Evolutionary conservation across 2,888 invertebrate genomes (phyloP).

Genomic region (Periphyllus acericola): DNA sequence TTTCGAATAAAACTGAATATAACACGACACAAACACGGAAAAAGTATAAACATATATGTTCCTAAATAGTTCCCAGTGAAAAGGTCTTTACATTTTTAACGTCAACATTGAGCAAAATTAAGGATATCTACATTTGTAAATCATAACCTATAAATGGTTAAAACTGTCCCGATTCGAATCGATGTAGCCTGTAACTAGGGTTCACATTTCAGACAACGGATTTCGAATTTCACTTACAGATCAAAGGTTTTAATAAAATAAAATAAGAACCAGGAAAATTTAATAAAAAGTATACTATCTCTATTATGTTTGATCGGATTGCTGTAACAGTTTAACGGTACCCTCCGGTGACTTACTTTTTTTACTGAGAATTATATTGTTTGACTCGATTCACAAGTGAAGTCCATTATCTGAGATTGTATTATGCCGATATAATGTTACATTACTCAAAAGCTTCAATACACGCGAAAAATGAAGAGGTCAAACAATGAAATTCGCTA

Average conservation of each 20-base stretch:
- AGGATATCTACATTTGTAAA: not conserved
- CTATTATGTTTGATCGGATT: slow-evolving; percentile 7
- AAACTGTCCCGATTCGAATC: not conserved
- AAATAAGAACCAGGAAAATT: slow-evolving; percentile 5
- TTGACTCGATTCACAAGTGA: not conserved
- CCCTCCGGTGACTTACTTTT: not conserved
- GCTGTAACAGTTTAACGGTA: not conserved
- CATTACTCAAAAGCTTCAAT: not conserved
- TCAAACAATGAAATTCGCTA: not conserved
- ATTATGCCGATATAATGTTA: not conserved
- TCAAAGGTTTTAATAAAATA: not conserved
- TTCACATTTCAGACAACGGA: not conserved
- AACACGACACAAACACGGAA: no score
- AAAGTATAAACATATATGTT: no score
- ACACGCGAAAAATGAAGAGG: not conserved
- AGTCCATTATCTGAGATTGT: not conserved
- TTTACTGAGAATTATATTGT: not conserved
- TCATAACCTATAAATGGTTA: not conserved
- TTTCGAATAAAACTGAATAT: no score
- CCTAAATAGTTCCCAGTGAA: not conserved
- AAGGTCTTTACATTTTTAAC: not conserved
- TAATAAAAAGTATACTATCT: slow-evolving; percentile 22
- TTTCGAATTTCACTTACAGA: not conserved
- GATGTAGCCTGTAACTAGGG: not conserved
- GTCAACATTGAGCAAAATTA: not conserved